Percentiles rank a stretch among this genome's conserved stretches.
Conservation (phyloP, 2,888 invertebrate species). For the Rhorus exstirpatorius region DNA sequence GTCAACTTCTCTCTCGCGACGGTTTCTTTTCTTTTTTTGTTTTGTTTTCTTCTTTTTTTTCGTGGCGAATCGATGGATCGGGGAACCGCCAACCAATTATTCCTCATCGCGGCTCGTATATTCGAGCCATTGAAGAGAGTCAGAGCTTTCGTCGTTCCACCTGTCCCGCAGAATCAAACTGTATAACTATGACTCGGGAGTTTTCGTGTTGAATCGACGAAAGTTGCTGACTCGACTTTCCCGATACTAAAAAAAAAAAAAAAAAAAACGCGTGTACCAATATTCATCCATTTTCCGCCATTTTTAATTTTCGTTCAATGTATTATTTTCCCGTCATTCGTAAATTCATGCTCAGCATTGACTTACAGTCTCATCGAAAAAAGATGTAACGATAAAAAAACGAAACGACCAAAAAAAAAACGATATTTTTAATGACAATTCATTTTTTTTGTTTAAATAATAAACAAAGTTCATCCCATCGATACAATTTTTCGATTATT, state of each 20-base stretch:
- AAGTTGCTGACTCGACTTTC: background rate
- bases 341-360: too few species aligned
- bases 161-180: constrained; percentile 8
- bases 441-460: too few species aligned
- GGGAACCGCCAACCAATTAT: constrained; percentile 56
- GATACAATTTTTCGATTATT: too few species aligned
- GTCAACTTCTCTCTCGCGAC: constrained; percentile 41
- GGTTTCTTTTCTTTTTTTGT: background rate
- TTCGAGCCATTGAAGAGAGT: constrained; percentile 1
- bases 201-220: background rate
- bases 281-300: constrained; percentile 17
- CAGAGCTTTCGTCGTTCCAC: constrained; percentile 4
- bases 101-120: constrained; percentile 54
- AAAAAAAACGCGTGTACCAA: too few species aligned
- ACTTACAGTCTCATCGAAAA: too few species aligned
- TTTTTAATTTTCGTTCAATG: background rate
- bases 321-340: too few species aligned
- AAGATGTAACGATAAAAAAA: too few species aligned
- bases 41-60: constrained; percentile 13
- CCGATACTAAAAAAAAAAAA: too few species aligned
- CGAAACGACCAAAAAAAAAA: too few species aligned
- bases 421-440: too few species aligned
- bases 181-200: background rate
- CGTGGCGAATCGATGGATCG: constrained; percentile 48
- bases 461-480: too few species aligned